Conservation (phyloP, 2,113 vertebrate genomes). For the Gymnorhina tibicen region DNA sequence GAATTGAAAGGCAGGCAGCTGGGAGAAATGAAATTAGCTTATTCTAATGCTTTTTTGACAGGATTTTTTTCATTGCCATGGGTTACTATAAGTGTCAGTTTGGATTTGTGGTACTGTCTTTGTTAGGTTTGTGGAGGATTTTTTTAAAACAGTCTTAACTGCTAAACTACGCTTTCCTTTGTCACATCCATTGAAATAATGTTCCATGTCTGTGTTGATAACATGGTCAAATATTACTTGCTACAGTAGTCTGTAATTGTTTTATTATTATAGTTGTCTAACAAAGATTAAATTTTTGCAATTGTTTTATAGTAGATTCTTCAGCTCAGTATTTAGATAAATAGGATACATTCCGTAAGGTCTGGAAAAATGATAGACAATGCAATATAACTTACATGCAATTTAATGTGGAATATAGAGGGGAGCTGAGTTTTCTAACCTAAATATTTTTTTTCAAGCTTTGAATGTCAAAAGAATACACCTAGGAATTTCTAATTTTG, state of each 20-base stretch:
- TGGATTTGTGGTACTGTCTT: conserved; percentile 66
- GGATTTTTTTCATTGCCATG: conserved; percentile 57
- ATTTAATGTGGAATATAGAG: conserved; percentile 38
- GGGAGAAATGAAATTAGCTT: conserved; percentile 77
- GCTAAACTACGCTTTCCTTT: conserved; percentile 27
- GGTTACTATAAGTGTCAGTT: conserved; percentile 66
- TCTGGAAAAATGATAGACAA: conserved; percentile 28
- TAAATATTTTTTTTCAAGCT: conserved; percentile 40
- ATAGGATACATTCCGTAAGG: not conserved
- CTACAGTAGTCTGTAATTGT: conserved; percentile 52
- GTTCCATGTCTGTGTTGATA: not conserved
- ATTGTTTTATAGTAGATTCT: conserved; percentile 31
- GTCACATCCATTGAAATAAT: conserved; percentile 30
- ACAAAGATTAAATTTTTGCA: conserved; percentile 50
- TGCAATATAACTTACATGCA: conserved; percentile 21
- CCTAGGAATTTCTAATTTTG: conserved; percentile 65
- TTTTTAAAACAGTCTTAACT: conserved; percentile 41
- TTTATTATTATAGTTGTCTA: conserved; percentile 46
- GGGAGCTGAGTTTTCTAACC: conserved; percentile 47
- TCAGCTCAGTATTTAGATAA: conserved; percentile 31
- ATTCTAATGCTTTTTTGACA: conserved; percentile 70
- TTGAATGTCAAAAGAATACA: conserved; percentile 68
- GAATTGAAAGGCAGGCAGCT: conserved; percentile 75
- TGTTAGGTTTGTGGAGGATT: conserved; percentile 52
- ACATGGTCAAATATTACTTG: conserved; percentile 39